Conservation (phyloP, 1,140 invertebrate species). For the Drosophila baimaii region DNA sequence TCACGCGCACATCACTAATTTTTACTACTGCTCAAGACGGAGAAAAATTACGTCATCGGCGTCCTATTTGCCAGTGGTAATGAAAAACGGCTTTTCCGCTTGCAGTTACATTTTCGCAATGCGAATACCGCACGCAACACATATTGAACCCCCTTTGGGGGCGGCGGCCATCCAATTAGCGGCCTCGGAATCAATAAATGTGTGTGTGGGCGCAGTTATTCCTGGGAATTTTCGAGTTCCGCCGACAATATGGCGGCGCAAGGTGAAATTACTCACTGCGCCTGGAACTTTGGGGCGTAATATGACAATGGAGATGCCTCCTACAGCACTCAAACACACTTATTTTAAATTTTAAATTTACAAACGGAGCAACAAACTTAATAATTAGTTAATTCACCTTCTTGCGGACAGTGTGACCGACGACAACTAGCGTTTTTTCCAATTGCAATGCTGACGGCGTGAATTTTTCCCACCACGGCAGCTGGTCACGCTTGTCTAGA, state of each 20-base stretch:
- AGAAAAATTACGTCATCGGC: conserved; percentile 78
- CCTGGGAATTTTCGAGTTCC: conserved; percentile 14
- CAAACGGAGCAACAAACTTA: conserved; percentile 18
- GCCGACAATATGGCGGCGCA: conserved; percentile 71
- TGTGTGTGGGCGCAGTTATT: conserved; percentile 55
- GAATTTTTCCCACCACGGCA: neutral
- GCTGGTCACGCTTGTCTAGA: neutral
- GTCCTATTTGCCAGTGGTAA: conserved; percentile 64
- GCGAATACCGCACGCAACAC: conserved; percentile 22
- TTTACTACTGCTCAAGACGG: conserved; percentile 52
- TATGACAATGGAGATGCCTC: conserved; percentile 8
- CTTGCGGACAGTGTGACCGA: conserved; percentile 29
- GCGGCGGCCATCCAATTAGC: conserved; percentile 34
- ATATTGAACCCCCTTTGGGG: conserved; percentile 18
- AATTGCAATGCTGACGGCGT: no score
- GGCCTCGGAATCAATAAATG: conserved; percentile 54
- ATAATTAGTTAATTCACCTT: conserved; percentile 54
- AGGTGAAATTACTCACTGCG: conserved; percentile 54
- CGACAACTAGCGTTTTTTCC: neutral
- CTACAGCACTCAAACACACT: conserved; percentile 9
- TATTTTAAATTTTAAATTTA: conserved; percentile 14
- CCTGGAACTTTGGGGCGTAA: conserved; percentile 3
- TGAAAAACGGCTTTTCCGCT: conserved; percentile 35
- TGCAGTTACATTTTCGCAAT: conserved; percentile 44
- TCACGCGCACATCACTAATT: conserved; percentile 29